Conservation (phyloP, 2,888 invertebrate species). For the Agelastica alni region DNA sequence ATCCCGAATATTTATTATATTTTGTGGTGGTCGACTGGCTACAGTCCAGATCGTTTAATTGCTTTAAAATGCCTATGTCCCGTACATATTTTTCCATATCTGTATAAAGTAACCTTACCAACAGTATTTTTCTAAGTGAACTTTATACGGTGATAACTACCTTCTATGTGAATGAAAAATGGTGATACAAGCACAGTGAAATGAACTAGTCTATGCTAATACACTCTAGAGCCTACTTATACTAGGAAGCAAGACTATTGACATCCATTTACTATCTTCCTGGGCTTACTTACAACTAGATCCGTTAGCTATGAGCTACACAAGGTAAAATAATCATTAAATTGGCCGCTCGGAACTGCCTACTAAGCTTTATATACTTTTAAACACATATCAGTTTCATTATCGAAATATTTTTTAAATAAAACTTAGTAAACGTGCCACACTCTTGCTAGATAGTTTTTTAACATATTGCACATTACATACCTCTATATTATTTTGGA, state of each 20-base stretch:
- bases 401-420: neutral
- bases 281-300: constrained; percentile 36
- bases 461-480: constrained; percentile 21
- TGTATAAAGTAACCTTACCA: no score
- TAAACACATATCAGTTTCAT: no score
- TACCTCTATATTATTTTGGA: constrained; percentile 56
- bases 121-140: no score
- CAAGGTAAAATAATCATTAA: constrained; percentile 24
- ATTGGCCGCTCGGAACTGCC: neutral
- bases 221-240: constrained; percentile 10
- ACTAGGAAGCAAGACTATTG: constrained; percentile 16
- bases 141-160: constrained; percentile 3
- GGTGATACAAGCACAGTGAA: constrained; percentile 14
- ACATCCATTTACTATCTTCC: constrained; percentile 18
- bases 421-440: constrained; percentile 1
- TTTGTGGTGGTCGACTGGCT: no score
- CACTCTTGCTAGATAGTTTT: neutral
- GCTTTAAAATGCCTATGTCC: no score
- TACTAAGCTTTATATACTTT: constrained; percentile 9
- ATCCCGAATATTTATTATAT: no score
- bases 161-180: neutral
- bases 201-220: constrained; percentile 1
- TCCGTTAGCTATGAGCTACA: constrained; percentile 34
- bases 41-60: no score
- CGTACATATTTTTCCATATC: no score